Percentiles rank a stretch among this genome's conserved stretches.
Evolutionary conservation across 2,888 invertebrate genomes (phyloP).

Genomic region (Ichneumon xanthorius): DNA sequence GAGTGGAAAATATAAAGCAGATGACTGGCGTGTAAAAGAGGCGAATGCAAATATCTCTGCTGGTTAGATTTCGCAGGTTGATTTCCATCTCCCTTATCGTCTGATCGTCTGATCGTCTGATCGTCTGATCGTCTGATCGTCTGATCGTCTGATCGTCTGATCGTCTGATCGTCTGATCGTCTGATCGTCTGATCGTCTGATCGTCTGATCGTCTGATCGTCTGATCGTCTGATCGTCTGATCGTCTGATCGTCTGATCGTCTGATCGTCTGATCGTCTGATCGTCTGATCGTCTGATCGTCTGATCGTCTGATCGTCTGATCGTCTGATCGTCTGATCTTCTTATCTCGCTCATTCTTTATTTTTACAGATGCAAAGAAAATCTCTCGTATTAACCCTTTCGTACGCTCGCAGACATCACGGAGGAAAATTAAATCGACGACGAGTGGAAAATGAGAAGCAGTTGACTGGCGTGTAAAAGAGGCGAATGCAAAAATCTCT

Average conservation of each 20-base stretch:
- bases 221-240: too few species aligned
- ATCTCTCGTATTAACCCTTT: slow-evolving; percentile 5
- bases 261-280: too few species aligned
- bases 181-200: too few species aligned
- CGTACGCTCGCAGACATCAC: background rate
- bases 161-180: too few species aligned
- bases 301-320: too few species aligned
- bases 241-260: too few species aligned
- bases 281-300: too few species aligned
- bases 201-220: too few species aligned
- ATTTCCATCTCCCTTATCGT: too few species aligned
- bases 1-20: slow-evolving; percentile 38
- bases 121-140: too few species aligned
- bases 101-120: too few species aligned
- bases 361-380: background rate
- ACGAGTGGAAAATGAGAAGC: background rate
- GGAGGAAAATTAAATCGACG: background rate
- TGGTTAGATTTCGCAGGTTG: background rate
- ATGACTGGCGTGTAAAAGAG: slow-evolving; percentile 40
- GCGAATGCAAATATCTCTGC: slow-evolving; percentile 31
- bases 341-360: background rate
- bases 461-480: slow-evolving; percentile 35
- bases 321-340: slow-evolving; percentile 3
- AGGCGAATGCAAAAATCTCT: slow-evolving; percentile 31
- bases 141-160: too few species aligned